These are phyloP conservation scores for Onychorhynchus coronatus DNA, from an alignment of 2,113 vertebrate species.

Conservation along the genomic window DNA sequence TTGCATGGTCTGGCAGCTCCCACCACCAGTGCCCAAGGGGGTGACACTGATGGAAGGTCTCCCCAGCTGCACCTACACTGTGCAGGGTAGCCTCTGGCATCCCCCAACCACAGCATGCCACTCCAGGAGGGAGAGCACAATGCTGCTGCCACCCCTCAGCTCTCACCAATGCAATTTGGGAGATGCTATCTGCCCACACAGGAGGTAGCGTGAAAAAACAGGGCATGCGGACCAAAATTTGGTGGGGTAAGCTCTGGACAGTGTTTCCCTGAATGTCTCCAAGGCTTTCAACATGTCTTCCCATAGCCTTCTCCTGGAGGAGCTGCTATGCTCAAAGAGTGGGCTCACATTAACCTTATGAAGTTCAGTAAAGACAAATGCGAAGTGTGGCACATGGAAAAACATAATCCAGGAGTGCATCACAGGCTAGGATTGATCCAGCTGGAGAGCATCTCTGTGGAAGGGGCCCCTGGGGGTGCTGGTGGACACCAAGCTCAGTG, in stretches of 20 bases:
- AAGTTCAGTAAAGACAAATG: not conserved
- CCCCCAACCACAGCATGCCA: too few relatives aligned
- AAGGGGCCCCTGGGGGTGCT: not conserved
- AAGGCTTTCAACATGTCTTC: not conserved
- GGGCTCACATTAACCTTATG: not conserved
- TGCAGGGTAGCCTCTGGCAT: too few relatives aligned
- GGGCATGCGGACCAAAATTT: too few relatives aligned
- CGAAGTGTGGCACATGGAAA: not conserved
- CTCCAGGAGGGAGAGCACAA: not conserved
- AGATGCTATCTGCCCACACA: not conserved
- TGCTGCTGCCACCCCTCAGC: too few relatives aligned
- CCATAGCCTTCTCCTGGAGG: not conserved
- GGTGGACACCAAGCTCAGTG: not conserved
- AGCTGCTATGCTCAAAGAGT: not conserved
- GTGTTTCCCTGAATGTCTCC: not conserved
- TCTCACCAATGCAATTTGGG: fast-evolving
- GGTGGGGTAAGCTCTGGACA: fast-evolving
- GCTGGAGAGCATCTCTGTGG: not conserved
- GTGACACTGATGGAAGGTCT: fast-evolving
- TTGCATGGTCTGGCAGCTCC: not conserved
- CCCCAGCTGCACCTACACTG: not conserved
- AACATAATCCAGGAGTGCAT: not conserved
- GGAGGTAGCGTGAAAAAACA: not conserved
- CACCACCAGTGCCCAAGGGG: too few relatives aligned
- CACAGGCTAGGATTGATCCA: not conserved